These are phyloP conservation scores for Pseudorectes ferrugineus DNA, from an alignment of 2,113 vertebrate species.

Conservation along the genomic window DNA sequence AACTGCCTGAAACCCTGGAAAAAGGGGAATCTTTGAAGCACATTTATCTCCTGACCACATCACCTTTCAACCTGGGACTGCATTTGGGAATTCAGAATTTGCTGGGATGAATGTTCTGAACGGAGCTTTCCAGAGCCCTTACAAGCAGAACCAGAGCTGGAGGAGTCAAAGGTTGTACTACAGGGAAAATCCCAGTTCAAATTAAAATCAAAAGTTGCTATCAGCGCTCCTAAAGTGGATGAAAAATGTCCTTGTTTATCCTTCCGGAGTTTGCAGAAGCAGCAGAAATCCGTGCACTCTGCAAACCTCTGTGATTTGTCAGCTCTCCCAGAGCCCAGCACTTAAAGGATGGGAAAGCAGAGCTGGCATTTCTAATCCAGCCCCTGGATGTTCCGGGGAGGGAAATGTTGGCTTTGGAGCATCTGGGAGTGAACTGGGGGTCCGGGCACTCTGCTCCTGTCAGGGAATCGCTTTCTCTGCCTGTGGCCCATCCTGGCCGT, in stretches of 20 bases:
- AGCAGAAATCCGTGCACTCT: not conserved
- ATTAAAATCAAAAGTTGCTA: not conserved
- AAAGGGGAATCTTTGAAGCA: not conserved
- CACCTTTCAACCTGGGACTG: not conserved
- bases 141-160: not conserved
- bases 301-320: not conserved
- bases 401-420: not conserved
- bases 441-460: not conserved
- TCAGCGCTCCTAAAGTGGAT: not conserved
- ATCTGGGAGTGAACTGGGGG: not conserved
- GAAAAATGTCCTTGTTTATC: slow-evolving; percentile 43
- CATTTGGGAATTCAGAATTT: not conserved
- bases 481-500: not conserved
- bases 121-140: not conserved
- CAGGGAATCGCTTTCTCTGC: not conserved
- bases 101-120: not conserved
- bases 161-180: not conserved
- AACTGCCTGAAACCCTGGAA: not conserved
- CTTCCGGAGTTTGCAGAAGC: slow-evolving; percentile 7
- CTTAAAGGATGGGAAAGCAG: not conserved
- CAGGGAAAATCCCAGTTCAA: not conserved
- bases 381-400: not conserved
- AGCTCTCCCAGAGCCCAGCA: not conserved
- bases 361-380: not conserved
- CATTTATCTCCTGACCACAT: not conserved